These are phyloP conservation scores for Myotis myotis DNA, from an alignment of 2,797 vertebrate species.

Conservation along the genomic window DNA sequence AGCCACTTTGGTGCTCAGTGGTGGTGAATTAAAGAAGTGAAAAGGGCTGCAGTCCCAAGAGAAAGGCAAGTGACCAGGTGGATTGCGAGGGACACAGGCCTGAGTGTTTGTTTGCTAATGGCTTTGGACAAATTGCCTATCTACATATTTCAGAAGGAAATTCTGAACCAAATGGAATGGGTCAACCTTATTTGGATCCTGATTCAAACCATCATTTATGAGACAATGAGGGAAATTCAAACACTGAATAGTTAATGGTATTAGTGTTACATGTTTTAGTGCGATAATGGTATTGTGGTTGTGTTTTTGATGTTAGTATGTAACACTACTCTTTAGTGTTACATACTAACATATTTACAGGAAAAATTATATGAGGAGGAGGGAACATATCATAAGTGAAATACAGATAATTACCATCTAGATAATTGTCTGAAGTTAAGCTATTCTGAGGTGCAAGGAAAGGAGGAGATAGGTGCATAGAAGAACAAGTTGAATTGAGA, in stretches of 20 bases:
- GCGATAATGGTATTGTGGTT: not conserved
- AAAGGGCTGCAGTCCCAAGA: not conserved
- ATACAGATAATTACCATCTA: no score
- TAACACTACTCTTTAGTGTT: not conserved
- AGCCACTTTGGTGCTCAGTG: not conserved
- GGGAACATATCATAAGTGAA: no score
- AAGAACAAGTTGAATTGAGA: not conserved
- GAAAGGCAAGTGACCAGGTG: not conserved
- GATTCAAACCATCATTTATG: not conserved
- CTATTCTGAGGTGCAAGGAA: not conserved
- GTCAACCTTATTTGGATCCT: not conserved
- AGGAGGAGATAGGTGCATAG: not conserved
- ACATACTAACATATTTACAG: slow-evolving; percentile 7
- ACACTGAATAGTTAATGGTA: not conserved
- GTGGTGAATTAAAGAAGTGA: not conserved
- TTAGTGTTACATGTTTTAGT: not conserved
- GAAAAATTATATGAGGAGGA: not conserved
- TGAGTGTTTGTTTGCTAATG: not conserved
- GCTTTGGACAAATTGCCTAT: not conserved
- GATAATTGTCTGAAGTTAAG: slow-evolving; percentile 19
- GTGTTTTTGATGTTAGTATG: not conserved
- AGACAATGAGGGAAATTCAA: not conserved
- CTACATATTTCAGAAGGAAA: not conserved
- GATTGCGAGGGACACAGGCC: not conserved
- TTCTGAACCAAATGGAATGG: not conserved